phyloP scores from a whole-genome alignment of 2,888 invertebrate species.

The Tenthredo distinguenda region DNA sequence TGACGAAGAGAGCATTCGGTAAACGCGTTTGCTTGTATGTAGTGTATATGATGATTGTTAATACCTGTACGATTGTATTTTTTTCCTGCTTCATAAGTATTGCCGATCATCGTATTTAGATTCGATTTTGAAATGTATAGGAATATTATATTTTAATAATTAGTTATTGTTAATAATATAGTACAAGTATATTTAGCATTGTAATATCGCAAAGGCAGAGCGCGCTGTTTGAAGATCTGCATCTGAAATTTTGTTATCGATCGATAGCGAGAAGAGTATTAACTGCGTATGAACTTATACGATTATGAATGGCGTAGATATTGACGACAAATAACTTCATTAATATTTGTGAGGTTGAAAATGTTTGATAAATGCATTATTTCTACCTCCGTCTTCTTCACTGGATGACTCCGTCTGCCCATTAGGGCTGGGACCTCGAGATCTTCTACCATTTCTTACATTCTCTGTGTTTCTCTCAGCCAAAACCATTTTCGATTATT shows the following conservation, averaged over 20 bases:
- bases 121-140: neutral
- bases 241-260: slow-evolving; percentile 60
- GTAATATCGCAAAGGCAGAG: slow-evolving; percentile 62
- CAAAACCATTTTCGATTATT: slow-evolving; percentile 86
- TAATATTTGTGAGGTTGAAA: neutral
- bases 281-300: neutral
- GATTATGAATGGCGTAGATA: neutral
- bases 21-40: slow-evolving; percentile 1
- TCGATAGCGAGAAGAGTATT: slow-evolving; percentile 40
- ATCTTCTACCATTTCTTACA: slow-evolving; percentile 92
- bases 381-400: slow-evolving; percentile 90
- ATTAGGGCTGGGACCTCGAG: slow-evolving; percentile 95
- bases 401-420: slow-evolving; percentile 91
- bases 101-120: slow-evolving; percentile 15
- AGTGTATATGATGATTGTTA: slow-evolving; percentile 26
- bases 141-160: neutral
- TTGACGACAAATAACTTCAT: neutral
- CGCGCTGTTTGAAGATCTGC: slow-evolving; percentile 69
- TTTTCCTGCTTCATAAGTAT: slow-evolving; percentile 24
- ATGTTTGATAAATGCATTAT: neutral
- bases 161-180: slow-evolving; percentile 23
- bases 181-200: slow-evolving; percentile 25
- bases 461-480: slow-evolving; percentile 92
- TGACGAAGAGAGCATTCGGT: slow-evolving; percentile 52
- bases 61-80: slow-evolving; percentile 49